Percentiles rank a stretch among this genome's conserved stretches.
Conservation (phyloP, 1,140 invertebrate species). For the Tenebrio molitor region DNA sequence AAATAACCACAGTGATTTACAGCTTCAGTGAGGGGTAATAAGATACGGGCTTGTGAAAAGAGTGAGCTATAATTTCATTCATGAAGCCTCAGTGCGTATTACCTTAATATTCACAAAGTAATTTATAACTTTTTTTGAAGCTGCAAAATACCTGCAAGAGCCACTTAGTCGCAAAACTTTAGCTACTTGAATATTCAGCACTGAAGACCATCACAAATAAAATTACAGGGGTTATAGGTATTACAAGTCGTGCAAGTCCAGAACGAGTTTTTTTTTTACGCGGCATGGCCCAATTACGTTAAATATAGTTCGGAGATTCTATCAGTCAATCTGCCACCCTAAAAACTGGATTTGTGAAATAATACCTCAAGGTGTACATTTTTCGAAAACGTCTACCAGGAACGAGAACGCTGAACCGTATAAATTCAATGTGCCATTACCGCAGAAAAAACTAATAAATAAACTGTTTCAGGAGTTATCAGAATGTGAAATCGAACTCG, state of each 20-base stretch:
- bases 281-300: background rate
- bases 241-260: background rate
- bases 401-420: background rate
- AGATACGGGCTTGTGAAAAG: too few relatives aligned
- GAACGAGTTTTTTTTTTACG: background rate
- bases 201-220: background rate
- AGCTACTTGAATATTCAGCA: slow-evolving; percentile 5
- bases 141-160: background rate
- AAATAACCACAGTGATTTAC: too few relatives aligned
- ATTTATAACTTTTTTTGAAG: too few relatives aligned
- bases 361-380: slow-evolving; percentile 22
- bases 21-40: too few relatives aligned
- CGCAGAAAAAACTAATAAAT: slow-evolving; percentile 13
- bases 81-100: too few relatives aligned
- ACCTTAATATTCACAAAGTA: too few relatives aligned
- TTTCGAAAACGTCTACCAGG: background rate
- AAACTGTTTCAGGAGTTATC: slow-evolving; percentile 8
- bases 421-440: too few relatives aligned
- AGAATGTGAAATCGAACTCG: slow-evolving; percentile 15
- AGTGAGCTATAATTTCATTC: too few relatives aligned
- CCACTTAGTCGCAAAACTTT: background rate
- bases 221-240: slow-evolving; percentile 8
- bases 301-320: background rate
- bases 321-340: slow-evolving; percentile 15
- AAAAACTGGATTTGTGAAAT: slow-evolving; percentile 8